Base-by-base conservation (phyloP, 1,140 invertebrate species). In the Parasteatoda tepidariorum region DNA sequence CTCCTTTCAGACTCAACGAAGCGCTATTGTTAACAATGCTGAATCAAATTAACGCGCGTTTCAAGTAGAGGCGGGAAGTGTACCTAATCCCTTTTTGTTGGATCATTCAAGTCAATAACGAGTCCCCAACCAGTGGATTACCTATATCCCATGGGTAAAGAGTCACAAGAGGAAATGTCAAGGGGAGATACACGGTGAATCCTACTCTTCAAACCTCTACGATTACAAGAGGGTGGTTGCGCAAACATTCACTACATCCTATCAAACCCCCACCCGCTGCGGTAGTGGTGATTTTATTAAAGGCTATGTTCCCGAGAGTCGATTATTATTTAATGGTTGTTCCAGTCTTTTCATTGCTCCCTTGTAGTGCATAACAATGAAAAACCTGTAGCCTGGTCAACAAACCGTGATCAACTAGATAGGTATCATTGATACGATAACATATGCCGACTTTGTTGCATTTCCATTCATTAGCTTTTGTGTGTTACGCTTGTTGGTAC, bases 211-310 rank as follows among this genome's bases (percentile, higher is more conserved):
- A 74, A 64, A 76, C 73, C 73, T 76, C 73, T 76, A 67, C 62
- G 75, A 78, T 78, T 67, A 78, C 75, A 67, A 67, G 41, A 30
- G 62, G 61, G 38, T 41, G 75, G 75, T 78, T 78, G 75, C 75
- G 75, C 62, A 78, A 78, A 78, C 75, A 78, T 78, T 76, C 73
- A n/a, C 59, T 76, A 64, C 30, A 76, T 38, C 62, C 75, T 34
- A 78, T 78, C 75, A 78, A 66, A 34, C 62, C 75, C 75, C 73
- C 73, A 78, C 75, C 75, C 59, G n/a, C 34, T 78, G 75, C 24
- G 59, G 73, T 76, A 76, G 73, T 76, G 62, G 75, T 78, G 75
- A 78, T 78, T 78, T 78, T 78, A 78, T 78, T 78, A 78, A 78
- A 67, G 75, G n/a, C 30, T 18, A 67, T 26, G 75, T 61, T 78